Conservation (phyloP, 2,888 invertebrate species). For the Coenonympha arcania region DNA sequence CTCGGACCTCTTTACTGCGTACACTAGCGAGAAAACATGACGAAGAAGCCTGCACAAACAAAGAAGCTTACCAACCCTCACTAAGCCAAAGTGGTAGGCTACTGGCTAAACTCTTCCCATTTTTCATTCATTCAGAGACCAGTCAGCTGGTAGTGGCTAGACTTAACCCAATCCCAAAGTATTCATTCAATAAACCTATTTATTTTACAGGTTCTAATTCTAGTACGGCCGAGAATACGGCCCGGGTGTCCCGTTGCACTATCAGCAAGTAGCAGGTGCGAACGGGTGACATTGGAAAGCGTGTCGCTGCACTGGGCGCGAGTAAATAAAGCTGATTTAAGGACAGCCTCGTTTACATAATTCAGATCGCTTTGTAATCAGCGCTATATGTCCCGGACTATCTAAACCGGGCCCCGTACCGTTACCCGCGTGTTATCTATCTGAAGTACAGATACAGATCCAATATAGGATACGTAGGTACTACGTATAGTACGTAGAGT, state of each 20-base stretch:
- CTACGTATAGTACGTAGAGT: too few species aligned
- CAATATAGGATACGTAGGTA: too few species aligned
- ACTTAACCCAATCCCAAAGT: too few species aligned
- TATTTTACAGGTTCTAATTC: neutral
- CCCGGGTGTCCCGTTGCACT: conserved; percentile 9
- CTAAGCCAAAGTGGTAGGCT: too few species aligned
- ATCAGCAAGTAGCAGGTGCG: conserved; percentile 20
- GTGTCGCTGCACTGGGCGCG: conserved; percentile 8
- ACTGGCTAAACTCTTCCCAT: too few species aligned
- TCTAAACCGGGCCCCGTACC: conserved; percentile 9
- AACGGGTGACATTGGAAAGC: conserved; percentile 22
- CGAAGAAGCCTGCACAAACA: too few species aligned
- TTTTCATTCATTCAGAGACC: too few species aligned
- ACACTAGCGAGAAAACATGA: too few species aligned
- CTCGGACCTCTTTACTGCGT: too few species aligned
- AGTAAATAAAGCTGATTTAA: conserved; percentile 23
- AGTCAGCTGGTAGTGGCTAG: too few species aligned
- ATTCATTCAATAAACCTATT: neutral
- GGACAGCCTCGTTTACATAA: conserved; percentile 7
- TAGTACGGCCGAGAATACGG: neutral
- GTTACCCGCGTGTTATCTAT: conserved; percentile 1
- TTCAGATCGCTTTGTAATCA: conserved; percentile 8
- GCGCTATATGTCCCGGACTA: conserved; percentile 16
- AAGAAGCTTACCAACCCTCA: too few species aligned
- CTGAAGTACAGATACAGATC: too few species aligned